These are phyloP conservation scores for Pica pica DNA, from an alignment of 2,113 vertebrate species.

Conservation along the genomic window DNA sequence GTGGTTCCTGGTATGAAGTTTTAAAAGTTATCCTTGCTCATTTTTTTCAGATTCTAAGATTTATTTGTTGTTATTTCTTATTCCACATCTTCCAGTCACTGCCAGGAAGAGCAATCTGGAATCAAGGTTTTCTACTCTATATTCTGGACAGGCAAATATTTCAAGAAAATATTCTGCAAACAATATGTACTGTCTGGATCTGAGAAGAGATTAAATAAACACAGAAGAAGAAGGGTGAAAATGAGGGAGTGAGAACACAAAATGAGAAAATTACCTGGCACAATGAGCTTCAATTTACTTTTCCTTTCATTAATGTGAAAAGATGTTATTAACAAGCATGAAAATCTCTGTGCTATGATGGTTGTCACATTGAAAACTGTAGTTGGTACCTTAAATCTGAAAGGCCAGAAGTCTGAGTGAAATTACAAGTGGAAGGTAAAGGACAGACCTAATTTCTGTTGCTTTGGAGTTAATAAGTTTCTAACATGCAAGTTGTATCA, in stretches of 20 bases:
- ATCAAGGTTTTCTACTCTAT: neutral
- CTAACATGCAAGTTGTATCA: neutral
- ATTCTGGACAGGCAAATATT: neutral
- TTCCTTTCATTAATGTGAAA: neutral
- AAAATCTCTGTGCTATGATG: neutral
- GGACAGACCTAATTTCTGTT: neutral
- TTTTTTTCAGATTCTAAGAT: neutral
- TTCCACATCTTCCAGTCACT: neutral
- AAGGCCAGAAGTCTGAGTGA: neutral
- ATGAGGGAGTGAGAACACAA: neutral
- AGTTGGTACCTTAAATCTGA: neutral
- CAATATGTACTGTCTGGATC: neutral
- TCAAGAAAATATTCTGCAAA: neutral
- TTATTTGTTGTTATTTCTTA: neutral
- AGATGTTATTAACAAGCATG: neutral
- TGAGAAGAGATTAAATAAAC: neutral
- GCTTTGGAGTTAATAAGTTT: neutral
- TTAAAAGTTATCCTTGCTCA: neutral
- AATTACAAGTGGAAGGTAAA: neutral
- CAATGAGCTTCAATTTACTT: conserved; percentile 8
- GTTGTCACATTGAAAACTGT: neutral
- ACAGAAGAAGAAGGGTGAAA: neutral
- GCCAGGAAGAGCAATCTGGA: neutral
- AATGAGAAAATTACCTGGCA: conserved; percentile 2
- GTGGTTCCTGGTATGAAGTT: neutral